phyloP scores from a whole-genome alignment of 1,140 invertebrate genomes.

The Drosophila tropicalis region DNA sequence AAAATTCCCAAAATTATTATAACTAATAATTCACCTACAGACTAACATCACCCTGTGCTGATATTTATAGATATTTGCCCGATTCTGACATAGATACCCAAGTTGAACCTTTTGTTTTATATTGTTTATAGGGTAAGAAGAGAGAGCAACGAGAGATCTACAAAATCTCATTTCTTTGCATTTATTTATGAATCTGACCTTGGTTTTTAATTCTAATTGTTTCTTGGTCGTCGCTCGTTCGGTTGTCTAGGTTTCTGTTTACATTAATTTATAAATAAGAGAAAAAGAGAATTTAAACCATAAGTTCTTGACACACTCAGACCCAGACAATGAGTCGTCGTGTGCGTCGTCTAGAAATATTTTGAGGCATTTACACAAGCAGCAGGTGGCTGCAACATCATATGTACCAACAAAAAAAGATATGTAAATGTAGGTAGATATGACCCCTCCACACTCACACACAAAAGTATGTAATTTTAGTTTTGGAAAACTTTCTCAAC shows the following conservation, averaged over 20 bases:
- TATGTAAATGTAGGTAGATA: background rate
- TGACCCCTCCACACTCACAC: background rate
- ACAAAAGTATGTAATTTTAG: background rate
- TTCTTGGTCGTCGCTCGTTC: slow-evolving; percentile 19
- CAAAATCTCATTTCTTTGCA: slow-evolving; percentile 41
- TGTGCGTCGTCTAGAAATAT: background rate
- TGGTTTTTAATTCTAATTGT: slow-evolving; percentile 55
- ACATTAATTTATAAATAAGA: slow-evolving; percentile 23
- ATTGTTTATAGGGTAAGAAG: background rate
- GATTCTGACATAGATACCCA: too few species aligned
- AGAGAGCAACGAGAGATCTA: background rate
- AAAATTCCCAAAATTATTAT: too few species aligned
- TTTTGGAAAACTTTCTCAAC: slow-evolving; percentile 28
- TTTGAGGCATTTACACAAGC: slow-evolving; percentile 4
- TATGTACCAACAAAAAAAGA: background rate
- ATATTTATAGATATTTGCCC: too few species aligned
- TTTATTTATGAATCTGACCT: slow-evolving; percentile 47
- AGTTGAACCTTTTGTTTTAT: background rate
- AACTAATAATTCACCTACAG: too few species aligned
- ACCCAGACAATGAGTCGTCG: slow-evolving; percentile 41
- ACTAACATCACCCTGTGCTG: too few species aligned
- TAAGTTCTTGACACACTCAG: slow-evolving; percentile 65
- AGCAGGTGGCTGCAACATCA: background rate
- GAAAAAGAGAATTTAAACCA: slow-evolving; percentile 37
- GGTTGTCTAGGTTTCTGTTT: slow-evolving; percentile 33